Conservation (phyloP, 2,113 vertebrate genomes). For the Rhinolophus sinicus region DNA sequence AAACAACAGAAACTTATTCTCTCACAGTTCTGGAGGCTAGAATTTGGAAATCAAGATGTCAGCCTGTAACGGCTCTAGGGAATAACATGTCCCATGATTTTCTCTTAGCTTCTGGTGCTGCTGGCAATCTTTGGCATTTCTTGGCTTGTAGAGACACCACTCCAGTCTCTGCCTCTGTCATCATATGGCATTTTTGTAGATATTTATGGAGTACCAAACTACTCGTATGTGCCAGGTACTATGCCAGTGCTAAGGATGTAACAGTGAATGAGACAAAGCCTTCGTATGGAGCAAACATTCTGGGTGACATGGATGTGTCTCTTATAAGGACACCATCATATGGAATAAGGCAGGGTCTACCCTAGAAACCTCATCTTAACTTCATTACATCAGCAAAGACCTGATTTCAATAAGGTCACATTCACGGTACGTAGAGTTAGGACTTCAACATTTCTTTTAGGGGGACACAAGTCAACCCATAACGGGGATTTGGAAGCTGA, state of each 20-base stretch:
- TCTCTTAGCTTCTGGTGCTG: not conserved
- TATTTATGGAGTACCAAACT: not conserved
- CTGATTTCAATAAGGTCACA: not conserved
- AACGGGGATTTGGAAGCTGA: not conserved
- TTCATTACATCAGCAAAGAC: not conserved
- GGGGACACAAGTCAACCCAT: not conserved
- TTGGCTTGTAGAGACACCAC: not conserved
- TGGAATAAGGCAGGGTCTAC: not conserved
- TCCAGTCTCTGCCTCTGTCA: not conserved
- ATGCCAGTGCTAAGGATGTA: not conserved
- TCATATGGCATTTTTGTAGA: not conserved
- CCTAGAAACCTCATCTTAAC: not conserved
- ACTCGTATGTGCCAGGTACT: not conserved
- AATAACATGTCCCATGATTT: not conserved
- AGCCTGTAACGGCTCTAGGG: too few species aligned
- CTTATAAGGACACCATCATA: not conserved
- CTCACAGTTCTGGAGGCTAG: not conserved
- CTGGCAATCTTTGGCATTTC: not conserved
- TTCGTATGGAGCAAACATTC: not conserved
- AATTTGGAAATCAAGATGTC: too few species aligned
- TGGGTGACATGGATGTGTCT: not conserved
- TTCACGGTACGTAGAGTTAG: not conserved
- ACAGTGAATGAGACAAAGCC: not conserved
- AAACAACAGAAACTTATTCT: not conserved
- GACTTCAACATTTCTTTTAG: not conserved